phyloP scores from a whole-genome alignment of 2,888 invertebrate species.

The Eupeodes latifasciatus region DNA sequence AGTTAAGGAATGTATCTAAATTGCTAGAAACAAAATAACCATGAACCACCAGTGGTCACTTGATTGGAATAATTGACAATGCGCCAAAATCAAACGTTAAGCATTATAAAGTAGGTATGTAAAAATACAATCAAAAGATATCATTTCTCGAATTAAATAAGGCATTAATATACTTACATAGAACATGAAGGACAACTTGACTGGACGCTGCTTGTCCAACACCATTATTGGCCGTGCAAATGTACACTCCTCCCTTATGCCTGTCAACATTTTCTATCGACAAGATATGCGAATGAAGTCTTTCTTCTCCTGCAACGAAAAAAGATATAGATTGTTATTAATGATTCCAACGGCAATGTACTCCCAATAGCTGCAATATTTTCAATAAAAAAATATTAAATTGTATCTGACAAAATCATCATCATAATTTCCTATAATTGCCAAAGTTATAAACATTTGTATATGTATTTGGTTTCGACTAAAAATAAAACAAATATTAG shows the following conservation, averaged over 20 bases:
- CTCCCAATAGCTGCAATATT: neutral
- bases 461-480: neutral
- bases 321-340: constrained; percentile 10
- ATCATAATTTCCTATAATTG: neutral
- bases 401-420: neutral
- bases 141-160: too few species aligned
- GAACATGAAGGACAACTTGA: constrained; percentile 87
- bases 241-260: constrained; percentile 87
- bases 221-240: constrained; percentile 87
- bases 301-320: constrained; percentile 86
- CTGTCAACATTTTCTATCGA: constrained; percentile 87
- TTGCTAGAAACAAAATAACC: too few species aligned
- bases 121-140: too few species aligned
- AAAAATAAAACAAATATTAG: constrained; percentile 8
- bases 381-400: neutral
- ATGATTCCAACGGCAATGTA: neutral
- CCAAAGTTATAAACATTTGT: neutral
- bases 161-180: constrained; percentile 85
- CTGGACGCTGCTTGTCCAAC: constrained; percentile 87
- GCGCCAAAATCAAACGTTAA: too few species aligned
- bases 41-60: too few species aligned
- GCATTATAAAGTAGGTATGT: too few species aligned
- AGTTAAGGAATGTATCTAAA: too few species aligned
- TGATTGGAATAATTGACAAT: too few species aligned
- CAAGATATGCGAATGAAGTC: constrained; percentile 86